Evolutionary conservation across 2,888 invertebrate genomes (phyloP).

Genomic region (Acanthosepion lycidas): DNA sequence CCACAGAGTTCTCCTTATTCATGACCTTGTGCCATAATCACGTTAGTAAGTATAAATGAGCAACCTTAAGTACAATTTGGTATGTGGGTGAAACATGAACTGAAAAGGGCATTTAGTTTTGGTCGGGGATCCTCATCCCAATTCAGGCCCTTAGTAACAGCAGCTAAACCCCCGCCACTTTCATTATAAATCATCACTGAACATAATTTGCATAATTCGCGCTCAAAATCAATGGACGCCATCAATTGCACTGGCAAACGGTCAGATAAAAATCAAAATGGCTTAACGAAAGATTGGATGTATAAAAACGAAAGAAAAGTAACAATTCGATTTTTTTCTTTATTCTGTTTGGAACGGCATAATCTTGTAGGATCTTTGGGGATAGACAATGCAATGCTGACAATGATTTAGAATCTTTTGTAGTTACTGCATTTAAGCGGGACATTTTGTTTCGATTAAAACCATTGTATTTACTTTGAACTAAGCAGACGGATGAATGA

Average conservation of each 20-base stretch:
- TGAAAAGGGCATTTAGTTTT: too few species aligned
- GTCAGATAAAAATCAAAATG: neutral
- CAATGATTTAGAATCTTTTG: neutral
- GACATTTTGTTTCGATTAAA: neutral
- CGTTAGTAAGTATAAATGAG: too few species aligned
- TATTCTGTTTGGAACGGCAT: neutral
- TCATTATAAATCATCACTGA: neutral
- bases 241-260: neutral
- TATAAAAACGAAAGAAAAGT: neutral
- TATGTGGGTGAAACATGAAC: too few species aligned
- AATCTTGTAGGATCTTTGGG: neutral
- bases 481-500: neutral
- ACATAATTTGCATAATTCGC: neutral
- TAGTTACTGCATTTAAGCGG: neutral
- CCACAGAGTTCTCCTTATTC: too few species aligned
- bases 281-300: too few species aligned
- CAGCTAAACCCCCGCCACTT: neutral
- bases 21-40: too few species aligned
- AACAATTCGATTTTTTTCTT: neutral
- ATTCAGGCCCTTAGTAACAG: neutral
- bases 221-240: neutral
- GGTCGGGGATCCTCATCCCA: neutral
- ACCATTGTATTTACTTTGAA: neutral
- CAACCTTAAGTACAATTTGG: too few species aligned
- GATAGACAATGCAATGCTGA: neutral